Base-by-base conservation (phyloP, 2,888 invertebrate genomes). In the Halictus quadricinctus region DNA sequence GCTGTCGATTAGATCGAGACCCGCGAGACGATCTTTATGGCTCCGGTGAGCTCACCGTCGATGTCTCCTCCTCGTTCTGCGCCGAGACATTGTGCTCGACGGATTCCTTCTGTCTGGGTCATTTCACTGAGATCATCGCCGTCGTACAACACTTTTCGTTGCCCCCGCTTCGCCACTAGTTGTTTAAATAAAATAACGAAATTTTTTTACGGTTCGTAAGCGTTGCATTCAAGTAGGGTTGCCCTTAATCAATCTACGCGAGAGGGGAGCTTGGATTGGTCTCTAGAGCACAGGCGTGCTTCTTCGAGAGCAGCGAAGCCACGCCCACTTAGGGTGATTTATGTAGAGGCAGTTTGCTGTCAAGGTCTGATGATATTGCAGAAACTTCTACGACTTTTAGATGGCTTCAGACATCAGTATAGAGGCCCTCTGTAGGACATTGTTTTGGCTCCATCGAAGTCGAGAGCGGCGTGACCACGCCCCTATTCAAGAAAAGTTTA, bases 1-100 rank as follows among this genome's bases (percentile, higher is more conserved):
- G 41, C 60, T 69, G 46, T 85, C 87, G 79, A 88, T 76, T 72
- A 78, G 64, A 84, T 83, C 84, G 70, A 73, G 80, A 87, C 81
- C 79, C 70, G 50, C 79, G 78, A 48, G 54, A 54, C 79, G 73
- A 76, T 84, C 76, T 80, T 87, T 84, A 83, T 54, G 58, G 46
- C 60, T 54, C 29, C 41, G 48, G 43, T 25, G 64, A 36, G 73
- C 36, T 74, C 46, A 82, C 73, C 73, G 78, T 74, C 54, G 54
- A 54, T 54, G 80, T 70, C 41, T 72, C 76, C 50, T 36, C 66
- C 50, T 18, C 36, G 66, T 66, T 66, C 36, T 15, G 66, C 21
- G 8, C 10, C 1, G 36, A 69, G 41, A 69, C 69, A 41, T 69
- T 69, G n/a, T 41, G 12, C 69, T 15, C 60, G 36, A 69, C 41